A percentile compares a stretch with the other conserved stretches of the same genome.
These are phyloP conservation scores for Tauraco hartlaubi DNA, from an alignment of 2,797 vertebrate species.

Conservation along the genomic window DNA sequence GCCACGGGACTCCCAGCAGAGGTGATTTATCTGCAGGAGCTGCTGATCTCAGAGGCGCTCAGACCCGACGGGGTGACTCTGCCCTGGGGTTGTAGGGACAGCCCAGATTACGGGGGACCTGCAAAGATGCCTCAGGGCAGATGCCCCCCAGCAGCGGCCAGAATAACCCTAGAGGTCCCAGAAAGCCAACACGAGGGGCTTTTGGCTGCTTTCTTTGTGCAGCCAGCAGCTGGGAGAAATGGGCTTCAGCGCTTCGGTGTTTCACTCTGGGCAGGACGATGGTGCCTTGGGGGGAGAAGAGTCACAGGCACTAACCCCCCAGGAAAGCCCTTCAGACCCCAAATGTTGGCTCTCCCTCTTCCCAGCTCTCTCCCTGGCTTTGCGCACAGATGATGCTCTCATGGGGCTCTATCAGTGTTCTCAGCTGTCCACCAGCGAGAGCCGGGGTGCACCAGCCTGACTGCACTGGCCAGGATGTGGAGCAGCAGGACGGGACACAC, in stretches of 20 bases:
- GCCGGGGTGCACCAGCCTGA: rapidly evolving
- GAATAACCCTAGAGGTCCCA: not conserved
- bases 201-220: not conserved
- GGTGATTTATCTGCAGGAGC: not conserved
- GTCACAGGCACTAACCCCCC: not conserved
- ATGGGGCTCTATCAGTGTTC: not conserved
- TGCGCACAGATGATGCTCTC: not conserved
- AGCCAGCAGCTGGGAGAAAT: not conserved
- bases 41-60: not conserved
- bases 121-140: not conserved
- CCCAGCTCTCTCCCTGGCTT: not conserved
- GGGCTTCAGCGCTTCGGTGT: too few species aligned
- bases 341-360: not conserved
- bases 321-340: not conserved
- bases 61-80: rapidly evolving
- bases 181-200: not conserved
- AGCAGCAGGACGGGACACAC: not conserved
- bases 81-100: rapidly evolving
- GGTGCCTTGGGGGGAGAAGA: not conserved
- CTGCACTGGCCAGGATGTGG: not conserved
- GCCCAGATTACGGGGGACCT: too few species aligned
- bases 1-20: not conserved
- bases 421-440: rapidly evolving
- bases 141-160: not conserved
- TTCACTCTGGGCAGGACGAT: not conserved